Conservation (phyloP, 2,888 invertebrate species). For the Archips crataeganus region DNA sequence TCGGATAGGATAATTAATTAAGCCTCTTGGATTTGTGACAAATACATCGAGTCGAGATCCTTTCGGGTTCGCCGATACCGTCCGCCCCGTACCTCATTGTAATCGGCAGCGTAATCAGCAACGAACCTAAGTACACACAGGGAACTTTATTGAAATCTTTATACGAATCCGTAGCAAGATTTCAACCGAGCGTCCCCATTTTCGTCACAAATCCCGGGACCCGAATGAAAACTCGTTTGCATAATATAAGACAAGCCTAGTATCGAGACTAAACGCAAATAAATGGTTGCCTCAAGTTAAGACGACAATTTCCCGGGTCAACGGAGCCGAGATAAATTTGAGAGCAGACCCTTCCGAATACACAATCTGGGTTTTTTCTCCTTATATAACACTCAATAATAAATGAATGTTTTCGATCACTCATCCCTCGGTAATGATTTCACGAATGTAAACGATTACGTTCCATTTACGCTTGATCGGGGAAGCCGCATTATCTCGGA, state of each 20-base stretch:
- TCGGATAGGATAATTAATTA: constrained; percentile 13
- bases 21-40: constrained; percentile 4
- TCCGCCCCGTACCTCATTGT: constrained; percentile 5
- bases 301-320: constrained; percentile 79
- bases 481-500: constrained; percentile 4
- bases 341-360: constrained; percentile 66
- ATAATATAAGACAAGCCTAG: constrained; percentile 74
- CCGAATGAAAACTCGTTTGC: constrained; percentile 73
- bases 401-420: constrained; percentile 40
- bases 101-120: constrained; percentile 33
- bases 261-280: constrained; percentile 76
- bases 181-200: constrained; percentile 56
- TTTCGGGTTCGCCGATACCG: background rate
- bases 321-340: constrained; percentile 72
- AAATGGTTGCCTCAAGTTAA: constrained; percentile 76
- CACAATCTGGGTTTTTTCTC: constrained; percentile 62
- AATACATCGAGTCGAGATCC: constrained; percentile 3
- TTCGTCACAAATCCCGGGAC: constrained; percentile 57
- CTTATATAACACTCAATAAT: constrained; percentile 41
- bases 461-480: constrained; percentile 21
- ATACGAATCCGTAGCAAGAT: constrained; percentile 59
- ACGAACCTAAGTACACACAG: constrained; percentile 49
- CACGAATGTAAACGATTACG: constrained; percentile 33
- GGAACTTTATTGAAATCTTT: constrained; percentile 59
- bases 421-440: constrained; percentile 27